Base-by-base conservation (phyloP, 2,113 vertebrate species). In the Oxygymnocypris stewartii region DNA sequence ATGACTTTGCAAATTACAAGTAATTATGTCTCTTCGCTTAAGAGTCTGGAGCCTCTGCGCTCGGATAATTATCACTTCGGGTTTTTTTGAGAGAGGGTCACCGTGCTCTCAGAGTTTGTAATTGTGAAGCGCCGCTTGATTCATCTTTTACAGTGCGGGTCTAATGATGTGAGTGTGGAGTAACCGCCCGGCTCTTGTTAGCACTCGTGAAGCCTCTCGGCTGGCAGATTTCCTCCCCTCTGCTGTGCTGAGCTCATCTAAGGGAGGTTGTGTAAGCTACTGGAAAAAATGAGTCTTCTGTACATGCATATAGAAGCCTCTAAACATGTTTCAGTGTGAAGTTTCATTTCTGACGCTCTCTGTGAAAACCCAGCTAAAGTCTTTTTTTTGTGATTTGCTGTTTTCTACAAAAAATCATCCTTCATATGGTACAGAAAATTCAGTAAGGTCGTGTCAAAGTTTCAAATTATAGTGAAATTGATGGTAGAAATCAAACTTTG, bases 31-130 rank as follows among this genome's bases (percentile, higher is more conserved):
- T 67, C 14, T 79, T 79, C 18, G 20, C 20, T 35, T 23, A 23
- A 57, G 28, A 79, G 51, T 59, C 28, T 37, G 18, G 18, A 40
- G 12, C 51, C 10, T 14, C 8, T 40, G 51, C 51, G 28, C n/a
- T 44, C 0, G 42, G 61, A 25, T 69, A 82, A 82, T 82, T 82
- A 65, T 82, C 14, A 13, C 61, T 31, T 44, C 0, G 59, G 13
- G 18, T 67, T 82, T 49, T 49, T 67, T 82, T 10, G 14, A 10
- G 40, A 12, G 79, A 28, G 42, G 79, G 79, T 82, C 79, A 67
- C 79, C 10, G 40, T 82, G 79, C 14, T 67, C 79, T 49, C 3
- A 18, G 79, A 28, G 79, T 28, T 35, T 65, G 61, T 67, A 82
- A 82, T 31, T 78, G 54, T 65, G 73, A 61, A 77, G 37, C 16